Base-by-base conservation (phyloP, 2,797 vertebrate species). In the Neolamprologus multifasciatus region DNA sequence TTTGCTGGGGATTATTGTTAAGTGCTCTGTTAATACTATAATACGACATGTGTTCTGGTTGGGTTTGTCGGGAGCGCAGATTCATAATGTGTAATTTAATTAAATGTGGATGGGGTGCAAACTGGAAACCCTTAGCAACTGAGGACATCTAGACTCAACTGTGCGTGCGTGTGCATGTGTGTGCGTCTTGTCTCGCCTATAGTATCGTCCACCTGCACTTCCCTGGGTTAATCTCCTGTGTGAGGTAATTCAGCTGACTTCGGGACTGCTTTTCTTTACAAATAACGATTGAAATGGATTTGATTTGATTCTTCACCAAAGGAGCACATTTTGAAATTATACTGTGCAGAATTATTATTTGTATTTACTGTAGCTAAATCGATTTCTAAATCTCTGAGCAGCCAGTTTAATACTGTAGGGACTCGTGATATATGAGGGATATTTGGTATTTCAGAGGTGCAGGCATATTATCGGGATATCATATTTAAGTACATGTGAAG, bases 391-490 rank as follows among this genome's bases (percentile, higher is more conserved):
- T 31, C 43, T 50, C 23, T 50, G 43, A 19, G 26, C 23, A 48
- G 9, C 69, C 43, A 74, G 16, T 74, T 74, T 48, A 74, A 74
- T 1, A 13, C 69, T 0, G 10, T 19, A 48, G 69, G 7, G 26
- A 0, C 0, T 76, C 17, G 0, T 31, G 17, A 31, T 13, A 76
- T 50, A n/a, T 50, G 23, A 50, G 6, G 16, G 14, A 19, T 74
- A 0, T 29, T 50, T 76, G 17, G 26, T 31, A 50, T 76, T 50
- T 76, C 26, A 13, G 43, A n/a, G 43, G 26, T 31, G 45, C 43
- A 31, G 23, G 43, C 10, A 6, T 76, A 31, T 71, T 48, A 12
- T 48, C 0, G 2, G 7, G 16, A 19, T 31, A 19, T 31, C 26
- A 31, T 31, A 50, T 31, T 4, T 48, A 3, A 26, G 14, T 1